Conservation (phyloP, 64 coral and sea anemone species). For the Astreopora myriophthalma region DNA sequence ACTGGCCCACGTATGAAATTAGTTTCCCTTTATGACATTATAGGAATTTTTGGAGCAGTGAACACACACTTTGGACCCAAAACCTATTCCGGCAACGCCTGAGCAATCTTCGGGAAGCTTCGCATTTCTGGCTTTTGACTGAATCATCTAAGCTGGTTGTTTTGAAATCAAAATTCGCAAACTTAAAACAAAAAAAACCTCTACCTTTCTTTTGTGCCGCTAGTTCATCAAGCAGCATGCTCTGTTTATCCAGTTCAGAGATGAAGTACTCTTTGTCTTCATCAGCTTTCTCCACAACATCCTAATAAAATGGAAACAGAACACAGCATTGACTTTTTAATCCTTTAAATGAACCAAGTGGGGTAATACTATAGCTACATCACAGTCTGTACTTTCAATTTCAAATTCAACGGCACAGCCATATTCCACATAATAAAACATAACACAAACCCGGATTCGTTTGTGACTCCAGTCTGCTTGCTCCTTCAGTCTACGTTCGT, state of each 20-base stretch:
- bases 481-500: slow-evolving; percentile 77
- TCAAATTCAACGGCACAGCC: too few species aligned
- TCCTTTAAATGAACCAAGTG: background rate
- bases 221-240: slow-evolving; percentile 59
- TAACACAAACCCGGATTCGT: slow-evolving; percentile 84
- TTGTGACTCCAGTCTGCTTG: slow-evolving; percentile 77
- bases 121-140: too few species aligned
- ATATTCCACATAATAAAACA: background rate
- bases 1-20: too few species aligned
- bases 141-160: background rate
- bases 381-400: background rate
- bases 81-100: too few species aligned
- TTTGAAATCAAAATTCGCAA: background rate
- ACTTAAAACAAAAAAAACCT: background rate
- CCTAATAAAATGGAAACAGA: background rate
- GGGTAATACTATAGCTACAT: background rate
- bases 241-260: slow-evolving; percentile 72
- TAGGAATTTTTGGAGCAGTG: too few species aligned
- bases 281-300: slow-evolving; percentile 58
- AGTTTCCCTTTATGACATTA: too few species aligned
- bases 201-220: slow-evolving; percentile 75
- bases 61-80: too few species aligned
- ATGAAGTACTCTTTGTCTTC: slow-evolving; percentile 72
- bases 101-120: background rate
- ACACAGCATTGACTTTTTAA: background rate